Conservation (phyloP, 2,888 invertebrate genomes). For the Drosophila histrio region DNA sequence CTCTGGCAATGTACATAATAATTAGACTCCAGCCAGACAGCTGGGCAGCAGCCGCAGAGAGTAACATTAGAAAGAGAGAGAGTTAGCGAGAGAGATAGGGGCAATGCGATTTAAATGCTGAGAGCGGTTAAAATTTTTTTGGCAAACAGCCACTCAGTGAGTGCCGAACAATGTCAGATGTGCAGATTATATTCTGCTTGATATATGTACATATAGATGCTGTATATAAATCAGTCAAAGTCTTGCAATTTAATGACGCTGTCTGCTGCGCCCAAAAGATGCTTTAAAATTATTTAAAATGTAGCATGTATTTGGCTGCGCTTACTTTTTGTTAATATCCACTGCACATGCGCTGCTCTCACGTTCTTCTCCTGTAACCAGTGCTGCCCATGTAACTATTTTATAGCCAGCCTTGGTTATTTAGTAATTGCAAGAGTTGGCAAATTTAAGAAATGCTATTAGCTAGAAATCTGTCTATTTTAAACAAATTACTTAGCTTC, state of each 20-base stretch:
- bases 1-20: constrained; percentile 65
- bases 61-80: constrained; percentile 17
- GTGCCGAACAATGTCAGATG: neutral
- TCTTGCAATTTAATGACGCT: neutral
- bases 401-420: too few relatives aligned
- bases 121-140: constrained; percentile 22
- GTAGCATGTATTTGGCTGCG: constrained; percentile 5
- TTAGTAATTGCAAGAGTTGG: too few relatives aligned
- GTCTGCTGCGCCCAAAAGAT: constrained; percentile 44
- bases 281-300: constrained; percentile 8
- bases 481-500: too few relatives aligned
- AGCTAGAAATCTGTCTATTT: too few relatives aligned
- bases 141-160: neutral
- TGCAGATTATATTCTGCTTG: neutral
- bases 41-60: constrained; percentile 45
- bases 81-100: constrained; percentile 4
- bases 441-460: too few relatives aligned
- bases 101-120: neutral
- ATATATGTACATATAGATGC: constrained; percentile 1
- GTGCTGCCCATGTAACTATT: too few relatives aligned
- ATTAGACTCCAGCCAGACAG: constrained; percentile 57
- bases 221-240: constrained; percentile 2
- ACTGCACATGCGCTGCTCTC: constrained; percentile 32
- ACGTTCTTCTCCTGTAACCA: constrained; percentile 3
- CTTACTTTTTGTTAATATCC: constrained; percentile 18